Percentiles rank a stretch among this genome's conserved stretches.
Conservation (phyloP, 2,888 invertebrate genomes). For the Colletes collaris region DNA sequence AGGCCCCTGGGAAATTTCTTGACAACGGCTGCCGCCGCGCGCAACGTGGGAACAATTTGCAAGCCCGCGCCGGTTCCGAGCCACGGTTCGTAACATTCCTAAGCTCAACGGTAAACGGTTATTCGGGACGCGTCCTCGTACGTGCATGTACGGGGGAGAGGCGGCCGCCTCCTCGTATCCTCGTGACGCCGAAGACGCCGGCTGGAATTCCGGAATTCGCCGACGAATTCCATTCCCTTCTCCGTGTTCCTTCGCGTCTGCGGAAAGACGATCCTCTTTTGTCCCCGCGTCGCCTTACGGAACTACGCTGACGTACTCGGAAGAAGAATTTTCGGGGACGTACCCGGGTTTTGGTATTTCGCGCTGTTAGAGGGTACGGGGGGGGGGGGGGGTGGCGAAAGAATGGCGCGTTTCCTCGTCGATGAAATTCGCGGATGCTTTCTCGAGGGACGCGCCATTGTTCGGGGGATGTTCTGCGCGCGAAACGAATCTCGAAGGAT, state of each 20-base stretch:
- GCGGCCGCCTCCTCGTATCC: constrained; percentile 23
- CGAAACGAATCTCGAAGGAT: too few species aligned
- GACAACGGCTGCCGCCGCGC: constrained; percentile 63
- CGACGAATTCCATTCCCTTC: constrained; percentile 66
- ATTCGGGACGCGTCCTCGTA: constrained; percentile 73
- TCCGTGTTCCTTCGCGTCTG: constrained; percentile 34
- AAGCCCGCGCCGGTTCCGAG: constrained; percentile 72
- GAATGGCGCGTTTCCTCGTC: background rate
- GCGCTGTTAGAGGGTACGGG: background rate
- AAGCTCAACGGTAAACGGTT: constrained; percentile 72
- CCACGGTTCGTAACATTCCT: constrained; percentile 73
- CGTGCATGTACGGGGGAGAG: constrained; percentile 61
- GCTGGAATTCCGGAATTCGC: constrained; percentile 75
- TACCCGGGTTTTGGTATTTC: constrained; percentile 7
- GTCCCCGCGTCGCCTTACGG: constrained; percentile 35
- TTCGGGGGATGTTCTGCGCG: too few species aligned
- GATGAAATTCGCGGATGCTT: too few species aligned
- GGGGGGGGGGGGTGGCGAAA: background rate
- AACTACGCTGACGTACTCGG: constrained; percentile 52
- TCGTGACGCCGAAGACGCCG: constrained; percentile 63
- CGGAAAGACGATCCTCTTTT: constrained; percentile 41
- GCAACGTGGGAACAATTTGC: constrained; percentile 78
- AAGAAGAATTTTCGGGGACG: constrained; percentile 45
- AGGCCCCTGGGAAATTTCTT: constrained; percentile 76
- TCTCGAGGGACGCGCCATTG: too few species aligned